Percentiles rank a stretch among this genome's conserved stretches.
phyloP scores from a whole-genome alignment of 2,797 vertebrate genomes.

The Lagorchestes hirsutus region DNA sequence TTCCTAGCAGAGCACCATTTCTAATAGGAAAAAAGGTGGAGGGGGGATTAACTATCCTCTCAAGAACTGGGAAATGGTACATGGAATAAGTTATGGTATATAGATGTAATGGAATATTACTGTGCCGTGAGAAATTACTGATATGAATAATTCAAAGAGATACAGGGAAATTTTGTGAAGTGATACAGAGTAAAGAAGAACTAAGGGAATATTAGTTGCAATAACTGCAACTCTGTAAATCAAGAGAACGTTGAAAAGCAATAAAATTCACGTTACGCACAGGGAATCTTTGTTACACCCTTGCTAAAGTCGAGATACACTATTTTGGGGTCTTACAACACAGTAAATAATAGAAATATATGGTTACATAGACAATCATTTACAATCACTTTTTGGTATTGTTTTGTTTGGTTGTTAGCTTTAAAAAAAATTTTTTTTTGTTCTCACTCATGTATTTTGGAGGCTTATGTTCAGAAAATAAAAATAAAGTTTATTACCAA shows the following conservation, averaged over 20 bases:
- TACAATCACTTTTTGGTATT: not conserved
- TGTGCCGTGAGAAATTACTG: not conserved
- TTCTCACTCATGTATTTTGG: not conserved
- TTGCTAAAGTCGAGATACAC: not conserved
- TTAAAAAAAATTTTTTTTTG: not conserved
- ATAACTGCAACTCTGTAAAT: not conserved
- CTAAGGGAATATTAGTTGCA: not conserved
- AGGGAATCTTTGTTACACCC: not conserved
- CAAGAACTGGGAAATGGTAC: not conserved
- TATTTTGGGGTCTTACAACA: not conserved
- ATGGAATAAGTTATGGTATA: not conserved
- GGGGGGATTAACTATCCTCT: not conserved
- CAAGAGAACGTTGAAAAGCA: not conserved
- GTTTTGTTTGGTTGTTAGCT: not conserved
- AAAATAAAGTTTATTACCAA: not conserved
- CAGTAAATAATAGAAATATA: not conserved
- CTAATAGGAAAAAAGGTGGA: not conserved
- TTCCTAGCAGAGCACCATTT: not conserved
- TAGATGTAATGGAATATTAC: not conserved
- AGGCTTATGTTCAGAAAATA: not conserved
- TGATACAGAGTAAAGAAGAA: not conserved
- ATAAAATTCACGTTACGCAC: not conserved
- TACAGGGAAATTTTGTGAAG: not conserved
- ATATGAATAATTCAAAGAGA: constrained; percentile 4
- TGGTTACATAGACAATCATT: not conserved